These are phyloP conservation scores for Ectropis grisescens DNA, from an alignment of 1,140 invertebrate species.

Conservation along the genomic window DNA sequence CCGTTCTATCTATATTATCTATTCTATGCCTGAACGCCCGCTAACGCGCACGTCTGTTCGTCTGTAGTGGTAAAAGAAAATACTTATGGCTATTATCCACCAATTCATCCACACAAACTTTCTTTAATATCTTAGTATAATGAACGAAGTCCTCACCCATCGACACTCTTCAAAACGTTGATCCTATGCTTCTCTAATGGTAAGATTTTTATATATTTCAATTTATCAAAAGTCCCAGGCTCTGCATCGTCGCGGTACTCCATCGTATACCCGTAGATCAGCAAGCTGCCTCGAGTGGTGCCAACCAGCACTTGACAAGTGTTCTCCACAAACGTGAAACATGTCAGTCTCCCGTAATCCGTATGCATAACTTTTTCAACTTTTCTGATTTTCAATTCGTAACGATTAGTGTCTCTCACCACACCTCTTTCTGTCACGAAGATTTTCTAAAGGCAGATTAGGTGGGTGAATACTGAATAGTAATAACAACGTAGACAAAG, in stretches of 20 bases:
- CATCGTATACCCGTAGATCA: conserved; percentile 42
- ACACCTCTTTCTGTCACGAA: conserved; percentile 41
- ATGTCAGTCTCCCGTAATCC: conserved; percentile 34
- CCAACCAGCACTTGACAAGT: conserved; percentile 39
- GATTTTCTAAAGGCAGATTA: conserved; percentile 34
- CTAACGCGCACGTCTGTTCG: no score
- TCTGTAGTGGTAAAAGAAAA: no score
- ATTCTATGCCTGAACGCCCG: no score
- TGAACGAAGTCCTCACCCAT: no score
- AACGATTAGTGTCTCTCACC: conserved; percentile 40
- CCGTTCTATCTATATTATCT: no score
- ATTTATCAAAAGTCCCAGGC: conserved; percentile 18
- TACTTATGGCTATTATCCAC: no score
- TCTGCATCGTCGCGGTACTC: conserved; percentile 25
- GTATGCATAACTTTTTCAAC: conserved; percentile 18
- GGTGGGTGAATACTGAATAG: no score
- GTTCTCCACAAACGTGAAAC: conserved; percentile 35
- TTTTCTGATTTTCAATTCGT: conserved; percentile 33
- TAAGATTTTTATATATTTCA: conserved; percentile 41
- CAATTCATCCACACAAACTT: no score
- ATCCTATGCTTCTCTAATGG: conserved; percentile 36
- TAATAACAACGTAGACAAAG: no score
- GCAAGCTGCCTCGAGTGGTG: conserved; percentile 32
- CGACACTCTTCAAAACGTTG: conserved; percentile 42
- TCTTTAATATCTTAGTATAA: no score